Conservation (phyloP, 2,888 invertebrate genomes). For the Sycophila texana region DNA sequence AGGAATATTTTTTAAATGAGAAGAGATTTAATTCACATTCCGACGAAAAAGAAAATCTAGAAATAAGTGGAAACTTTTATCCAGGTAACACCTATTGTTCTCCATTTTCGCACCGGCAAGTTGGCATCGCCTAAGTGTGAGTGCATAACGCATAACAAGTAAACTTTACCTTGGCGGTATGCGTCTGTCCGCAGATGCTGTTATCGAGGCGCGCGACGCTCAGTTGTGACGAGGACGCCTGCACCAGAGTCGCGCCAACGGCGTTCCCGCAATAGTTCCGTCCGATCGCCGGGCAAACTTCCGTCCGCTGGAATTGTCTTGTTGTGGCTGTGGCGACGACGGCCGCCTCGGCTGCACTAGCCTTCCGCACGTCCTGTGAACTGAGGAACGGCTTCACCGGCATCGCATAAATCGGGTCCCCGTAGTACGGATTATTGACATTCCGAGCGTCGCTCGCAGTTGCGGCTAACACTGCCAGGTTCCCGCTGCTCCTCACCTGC, state of each 20-base stretch:
- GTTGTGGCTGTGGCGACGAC: constrained; percentile 63
- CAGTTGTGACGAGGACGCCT: constrained; percentile 9
- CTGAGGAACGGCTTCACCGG: constrained; percentile 73
- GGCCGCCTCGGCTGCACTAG: constrained; percentile 60
- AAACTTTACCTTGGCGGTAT: constrained; percentile 26
- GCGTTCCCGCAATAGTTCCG: constrained; percentile 8
- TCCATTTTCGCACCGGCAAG: neutral
- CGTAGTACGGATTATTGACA: constrained; percentile 63
- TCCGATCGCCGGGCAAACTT: neutral
- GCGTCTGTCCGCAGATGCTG: constrained; percentile 16
- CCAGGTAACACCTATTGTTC: too few relatives aligned
- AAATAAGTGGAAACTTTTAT: too few relatives aligned
- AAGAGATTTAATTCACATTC: too few relatives aligned
- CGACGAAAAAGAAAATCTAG: too few relatives aligned
- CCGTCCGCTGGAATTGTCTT: constrained; percentile 59
- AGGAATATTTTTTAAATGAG: too few relatives aligned
- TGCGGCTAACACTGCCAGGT: constrained; percentile 59
- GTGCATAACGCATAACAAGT: neutral
- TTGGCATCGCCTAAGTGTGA: neutral
- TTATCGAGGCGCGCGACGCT: constrained; percentile 21
- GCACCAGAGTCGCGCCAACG: neutral
- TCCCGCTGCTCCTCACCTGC: constrained; percentile 66
- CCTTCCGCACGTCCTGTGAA: constrained; percentile 66
- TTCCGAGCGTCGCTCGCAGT: constrained; percentile 52
- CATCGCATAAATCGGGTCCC: constrained; percentile 71